Conservation (phyloP, 2,888 invertebrate genomes). For the Neria commutata region DNA sequence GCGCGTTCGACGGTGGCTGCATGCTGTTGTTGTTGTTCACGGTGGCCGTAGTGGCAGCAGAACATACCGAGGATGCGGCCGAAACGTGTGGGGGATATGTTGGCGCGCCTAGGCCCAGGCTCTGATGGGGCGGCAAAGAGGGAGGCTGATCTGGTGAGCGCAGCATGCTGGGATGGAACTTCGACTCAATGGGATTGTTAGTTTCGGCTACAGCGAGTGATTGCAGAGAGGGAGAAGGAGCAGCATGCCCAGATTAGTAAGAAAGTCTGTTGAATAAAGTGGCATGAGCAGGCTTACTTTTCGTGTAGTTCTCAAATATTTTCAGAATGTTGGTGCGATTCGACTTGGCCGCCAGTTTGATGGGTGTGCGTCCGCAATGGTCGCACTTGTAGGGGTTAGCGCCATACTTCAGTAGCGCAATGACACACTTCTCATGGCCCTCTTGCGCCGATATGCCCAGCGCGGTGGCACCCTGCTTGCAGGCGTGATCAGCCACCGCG, state of each 20-base stretch:
- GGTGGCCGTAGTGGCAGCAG: conserved; percentile 54
- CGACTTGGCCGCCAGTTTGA: conserved; percentile 88
- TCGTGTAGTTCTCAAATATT: conserved; percentile 73
- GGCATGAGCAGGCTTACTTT: conserved; percentile 51
- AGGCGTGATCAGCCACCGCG: conserved; percentile 86
- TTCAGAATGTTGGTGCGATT: conserved; percentile 86
- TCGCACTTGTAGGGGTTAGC: conserved; percentile 87
- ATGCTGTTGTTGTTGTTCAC: conserved; percentile 54
- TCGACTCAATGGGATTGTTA: conserved; percentile 58
- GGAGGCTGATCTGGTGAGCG: conserved; percentile 62
- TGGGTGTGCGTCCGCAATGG: conserved; percentile 84
- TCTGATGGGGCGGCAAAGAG: conserved; percentile 53
- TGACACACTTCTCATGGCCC: conserved; percentile 91
- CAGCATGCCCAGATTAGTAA: conserved; percentile 4
- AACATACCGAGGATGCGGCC: conserved; percentile 51
- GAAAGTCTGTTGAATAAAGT: background rate
- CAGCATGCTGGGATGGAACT: conserved; percentile 60
- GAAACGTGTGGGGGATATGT: conserved; percentile 50
- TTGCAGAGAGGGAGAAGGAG: conserved; percentile 16
- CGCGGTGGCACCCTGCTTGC: conserved; percentile 95
- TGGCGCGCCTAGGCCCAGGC: conserved; percentile 32
- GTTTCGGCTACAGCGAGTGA: conserved; percentile 53
- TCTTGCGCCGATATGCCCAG: conserved; percentile 95
- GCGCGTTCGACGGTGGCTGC: conserved; percentile 43
- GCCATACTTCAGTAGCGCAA: conserved; percentile 80